phyloP scores from a whole-genome alignment of 2,888 invertebrate species.

The Acanthosepion lycidas region DNA sequence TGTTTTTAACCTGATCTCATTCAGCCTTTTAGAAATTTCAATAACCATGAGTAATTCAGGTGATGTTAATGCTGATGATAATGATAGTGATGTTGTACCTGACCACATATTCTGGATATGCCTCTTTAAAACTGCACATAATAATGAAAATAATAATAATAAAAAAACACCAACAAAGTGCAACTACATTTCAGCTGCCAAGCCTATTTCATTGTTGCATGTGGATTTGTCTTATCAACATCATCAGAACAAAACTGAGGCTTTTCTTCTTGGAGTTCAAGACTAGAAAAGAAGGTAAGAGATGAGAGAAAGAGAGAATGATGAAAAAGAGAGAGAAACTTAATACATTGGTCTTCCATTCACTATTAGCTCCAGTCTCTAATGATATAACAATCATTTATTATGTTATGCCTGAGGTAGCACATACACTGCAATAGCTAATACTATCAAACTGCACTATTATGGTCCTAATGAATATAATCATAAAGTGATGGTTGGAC shows the following conservation, averaged over 20 bases:
- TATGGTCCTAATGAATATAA: not conserved
- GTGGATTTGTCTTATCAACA: slow-evolving; percentile 33
- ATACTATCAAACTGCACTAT: not conserved
- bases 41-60: too few species aligned
- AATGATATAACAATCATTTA: slow-evolving; percentile 22
- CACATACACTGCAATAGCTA: not conserved
- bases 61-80: not conserved
- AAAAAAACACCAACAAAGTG: not conserved
- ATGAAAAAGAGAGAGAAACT: not conserved
- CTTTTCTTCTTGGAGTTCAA: slow-evolving; percentile 9
- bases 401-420: not conserved
- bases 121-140: not conserved
- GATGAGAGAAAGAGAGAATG: not conserved
- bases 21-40: too few species aligned
- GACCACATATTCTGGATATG: not conserved
- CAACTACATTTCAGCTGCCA: slow-evolving; percentile 33
- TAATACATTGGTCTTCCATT: not conserved
- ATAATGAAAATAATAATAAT: not conserved
- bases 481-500: not conserved
- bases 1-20: too few species aligned
- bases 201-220: slow-evolving; percentile 11
- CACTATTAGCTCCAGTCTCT: not conserved
- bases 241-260: slow-evolving; percentile 33
- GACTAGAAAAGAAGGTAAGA: not conserved
- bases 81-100: not conserved